phyloP scores from a whole-genome alignment of 2,113 vertebrate species.

The Erythrocercus mccallii region DNA sequence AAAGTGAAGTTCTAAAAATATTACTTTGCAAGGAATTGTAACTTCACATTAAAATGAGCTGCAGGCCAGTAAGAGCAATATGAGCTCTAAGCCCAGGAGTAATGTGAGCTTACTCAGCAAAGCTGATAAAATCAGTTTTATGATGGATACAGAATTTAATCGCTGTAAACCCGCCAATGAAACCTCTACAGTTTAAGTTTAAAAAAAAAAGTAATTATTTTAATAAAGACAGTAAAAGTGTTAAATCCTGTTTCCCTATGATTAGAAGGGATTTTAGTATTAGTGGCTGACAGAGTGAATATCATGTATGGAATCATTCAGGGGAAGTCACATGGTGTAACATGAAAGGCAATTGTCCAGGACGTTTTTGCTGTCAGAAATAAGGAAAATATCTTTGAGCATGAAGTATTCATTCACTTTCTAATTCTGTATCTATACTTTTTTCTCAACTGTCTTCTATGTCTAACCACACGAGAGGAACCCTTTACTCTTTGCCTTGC shows the following conservation, averaged over 20 bases:
- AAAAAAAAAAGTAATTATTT: not conserved
- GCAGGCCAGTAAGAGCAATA: not conserved
- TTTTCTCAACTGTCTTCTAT: not conserved
- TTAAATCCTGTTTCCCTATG: not conserved
- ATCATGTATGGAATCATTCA: not conserved
- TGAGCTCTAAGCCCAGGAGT: not conserved
- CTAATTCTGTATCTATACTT: not conserved
- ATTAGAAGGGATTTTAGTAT: not conserved
- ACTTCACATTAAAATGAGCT: not conserved
- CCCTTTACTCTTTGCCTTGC: not conserved
- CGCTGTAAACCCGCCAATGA: not conserved
- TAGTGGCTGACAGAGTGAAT: not conserved
- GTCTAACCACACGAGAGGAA: not conserved
- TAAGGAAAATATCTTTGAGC: not conserved
- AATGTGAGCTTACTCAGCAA: not conserved
- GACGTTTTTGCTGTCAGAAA: not conserved
- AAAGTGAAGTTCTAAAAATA: no score
- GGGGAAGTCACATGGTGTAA: not conserved
- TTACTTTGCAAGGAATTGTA: not conserved
- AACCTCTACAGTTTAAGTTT: not conserved
- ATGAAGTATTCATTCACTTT: not conserved
- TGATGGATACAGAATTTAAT: not conserved
- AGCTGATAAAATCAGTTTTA: not conserved
- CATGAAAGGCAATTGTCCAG: accelerated
- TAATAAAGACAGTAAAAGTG: not conserved